Base-by-base conservation (phyloP, 2,888 invertebrate species). In the Drosophila pegasa region DNA sequence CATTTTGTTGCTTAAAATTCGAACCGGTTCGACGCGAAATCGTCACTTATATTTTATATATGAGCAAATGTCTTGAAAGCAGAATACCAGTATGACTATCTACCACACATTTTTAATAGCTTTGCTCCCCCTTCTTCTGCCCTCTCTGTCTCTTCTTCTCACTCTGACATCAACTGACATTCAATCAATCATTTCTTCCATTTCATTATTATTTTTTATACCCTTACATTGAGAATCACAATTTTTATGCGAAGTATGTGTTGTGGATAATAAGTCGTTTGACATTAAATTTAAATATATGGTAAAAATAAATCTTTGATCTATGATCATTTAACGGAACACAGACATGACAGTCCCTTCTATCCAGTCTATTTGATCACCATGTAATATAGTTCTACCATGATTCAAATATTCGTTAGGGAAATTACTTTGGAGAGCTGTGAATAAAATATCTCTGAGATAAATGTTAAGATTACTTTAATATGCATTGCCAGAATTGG, bases 151-250 rank as follows among this genome's bases (percentile, higher is more conserved):
- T 35, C 43, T 6, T 9, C 12, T 58, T 37, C 38, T 16, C 16
- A 5, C 48, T 38, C 48, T 38, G 31, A 43, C 29, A 69, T 57
- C 35, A 54, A 50, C 47, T 38, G 37, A 27, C 22, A 29, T 33
- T 57, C 41, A 75, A 78, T 75, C 75, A 78, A 75, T 75, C 75
- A 75, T 78, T 63, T 54, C 20, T 52, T 33, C 20, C 9, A 43
- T 9, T 31, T 64, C 14, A 37, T 51, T 43, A 14, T 8, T 35
- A 31, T 29, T 10, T 16, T 37, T 7, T 7, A 38, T 22, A 3
- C 27, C 27, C 10, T 38, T 3, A 18, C 4, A 18, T 1, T 8
- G 20, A 27, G 22, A 12, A 25, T 35, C 10, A 1, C 3, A 10
- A 10, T 7, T 50, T 7, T 6, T 7, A 2, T 12, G 16, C 9